phyloP scores from a whole-genome alignment of 1,140 invertebrate species.

The Cydia fagiglandana region DNA sequence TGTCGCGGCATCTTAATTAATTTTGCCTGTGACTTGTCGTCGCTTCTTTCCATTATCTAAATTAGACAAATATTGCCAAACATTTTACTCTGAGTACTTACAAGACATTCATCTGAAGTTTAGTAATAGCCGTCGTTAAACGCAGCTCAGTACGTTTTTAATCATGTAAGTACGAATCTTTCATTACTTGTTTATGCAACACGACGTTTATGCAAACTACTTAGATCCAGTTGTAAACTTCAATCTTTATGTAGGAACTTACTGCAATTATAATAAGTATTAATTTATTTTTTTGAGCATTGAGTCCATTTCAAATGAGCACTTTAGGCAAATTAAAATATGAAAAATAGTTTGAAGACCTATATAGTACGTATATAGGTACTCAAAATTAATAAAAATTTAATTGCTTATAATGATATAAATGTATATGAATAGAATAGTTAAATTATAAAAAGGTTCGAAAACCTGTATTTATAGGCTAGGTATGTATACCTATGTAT shows the following conservation, averaged over 20 bases:
- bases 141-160: slow-evolving; percentile 22
- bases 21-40: slow-evolving; percentile 14
- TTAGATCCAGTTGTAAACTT: slow-evolving; percentile 25
- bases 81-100: slow-evolving; percentile 37
- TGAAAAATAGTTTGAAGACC: too few relatives aligned
- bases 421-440: too few relatives aligned
- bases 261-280: too few relatives aligned
- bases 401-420: too few relatives aligned
- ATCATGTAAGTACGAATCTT: slow-evolving; percentile 21
- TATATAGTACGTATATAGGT: too few relatives aligned
- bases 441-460: too few relatives aligned
- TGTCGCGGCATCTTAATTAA: slow-evolving; percentile 31
- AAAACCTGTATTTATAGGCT: too few relatives aligned
- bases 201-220: not conserved
- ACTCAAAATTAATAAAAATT: too few relatives aligned
- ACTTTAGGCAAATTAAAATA: too few relatives aligned
- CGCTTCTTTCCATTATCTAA: slow-evolving; percentile 55
- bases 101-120: slow-evolving; percentile 5
- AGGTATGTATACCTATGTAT: not conserved
- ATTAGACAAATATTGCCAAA: slow-evolving; percentile 53
- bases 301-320: too few relatives aligned
- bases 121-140: slow-evolving; percentile 18
- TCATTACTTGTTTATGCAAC: not conserved
- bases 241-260: not conserved
- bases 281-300: too few relatives aligned